Evolutionary conservation across 2,113 vertebrate genomes (phyloP).

Genomic region (Syngnathus scovelli): DNA sequence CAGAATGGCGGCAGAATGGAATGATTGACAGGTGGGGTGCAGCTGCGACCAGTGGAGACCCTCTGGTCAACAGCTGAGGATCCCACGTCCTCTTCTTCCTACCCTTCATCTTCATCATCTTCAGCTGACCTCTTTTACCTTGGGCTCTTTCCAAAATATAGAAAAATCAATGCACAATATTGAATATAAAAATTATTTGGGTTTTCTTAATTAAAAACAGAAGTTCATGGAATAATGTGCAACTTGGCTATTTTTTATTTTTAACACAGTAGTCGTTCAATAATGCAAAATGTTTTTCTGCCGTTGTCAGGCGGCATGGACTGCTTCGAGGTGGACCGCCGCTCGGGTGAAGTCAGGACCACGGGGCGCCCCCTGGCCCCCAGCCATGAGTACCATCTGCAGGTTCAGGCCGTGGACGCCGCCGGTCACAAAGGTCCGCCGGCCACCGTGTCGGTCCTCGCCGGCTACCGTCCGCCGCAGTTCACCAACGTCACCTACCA

Average conservation of each 20-base stretch:
- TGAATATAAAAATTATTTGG: background rate
- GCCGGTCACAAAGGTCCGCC: constrained; percentile 66
- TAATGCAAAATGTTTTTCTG: background rate
- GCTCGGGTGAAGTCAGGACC: constrained; percentile 74
- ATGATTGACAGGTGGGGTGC: constrained; percentile 50
- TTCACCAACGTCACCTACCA: constrained; percentile 81
- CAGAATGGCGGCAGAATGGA: background rate
- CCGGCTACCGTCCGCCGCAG: constrained; percentile 77
- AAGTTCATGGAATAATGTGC: background rate
- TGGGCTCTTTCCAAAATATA: background rate
- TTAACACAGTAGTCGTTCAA: background rate
- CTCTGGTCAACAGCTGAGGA: constrained; percentile 58
- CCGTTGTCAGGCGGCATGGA: constrained; percentile 74
- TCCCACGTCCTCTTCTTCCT: background rate
- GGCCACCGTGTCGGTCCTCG: constrained; percentile 73
- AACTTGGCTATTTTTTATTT: background rate
- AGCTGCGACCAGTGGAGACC: constrained; percentile 49
- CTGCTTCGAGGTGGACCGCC: constrained; percentile 76
- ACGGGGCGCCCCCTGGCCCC: constrained; percentile 73
- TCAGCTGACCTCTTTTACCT: background rate
- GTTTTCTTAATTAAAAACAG: background rate
- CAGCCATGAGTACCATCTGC: constrained; percentile 78
- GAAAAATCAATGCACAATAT: background rate
- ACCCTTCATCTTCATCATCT: background rate
- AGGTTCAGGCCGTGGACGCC: constrained; percentile 73